Evolutionary conservation across 2,888 invertebrate genomes (phyloP).

Genomic region (Callosobruchus maculatus): DNA sequence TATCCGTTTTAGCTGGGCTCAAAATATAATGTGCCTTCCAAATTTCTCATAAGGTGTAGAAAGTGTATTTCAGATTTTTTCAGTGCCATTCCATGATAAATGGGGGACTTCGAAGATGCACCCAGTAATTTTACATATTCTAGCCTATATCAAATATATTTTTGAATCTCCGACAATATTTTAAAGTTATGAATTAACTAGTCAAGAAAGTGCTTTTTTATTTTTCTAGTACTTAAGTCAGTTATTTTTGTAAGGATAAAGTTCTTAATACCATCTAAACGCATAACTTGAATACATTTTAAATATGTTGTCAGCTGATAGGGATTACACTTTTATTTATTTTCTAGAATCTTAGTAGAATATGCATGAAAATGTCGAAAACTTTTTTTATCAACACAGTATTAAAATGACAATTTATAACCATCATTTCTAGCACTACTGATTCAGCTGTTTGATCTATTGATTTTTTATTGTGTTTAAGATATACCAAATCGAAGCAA

Average conservation of each 20-base stretch:
- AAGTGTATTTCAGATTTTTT: neutral
- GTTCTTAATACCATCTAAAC: neutral
- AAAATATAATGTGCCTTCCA: neutral
- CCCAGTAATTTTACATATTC: neutral
- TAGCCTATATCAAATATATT: neutral
- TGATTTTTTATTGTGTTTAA: slow-evolving; percentile 5
- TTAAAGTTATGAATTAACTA: slow-evolving; percentile 17
- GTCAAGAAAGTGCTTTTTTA: slow-evolving; percentile 28
- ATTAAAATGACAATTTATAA: neutral
- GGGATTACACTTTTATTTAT: neutral
- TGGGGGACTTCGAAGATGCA: neutral
- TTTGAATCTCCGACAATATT: neutral
- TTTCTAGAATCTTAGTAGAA: neutral
- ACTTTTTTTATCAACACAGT: neutral
- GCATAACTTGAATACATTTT: neutral
- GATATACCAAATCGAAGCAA: neutral
- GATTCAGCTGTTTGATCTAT: slow-evolving; percentile 5
- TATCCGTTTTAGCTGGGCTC: neutral
- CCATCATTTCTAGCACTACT: neutral
- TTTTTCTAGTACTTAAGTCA: slow-evolving; percentile 17
- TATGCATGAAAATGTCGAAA: neutral
- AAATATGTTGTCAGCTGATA: neutral
- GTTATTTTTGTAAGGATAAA: neutral
- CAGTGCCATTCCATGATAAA: slow-evolving; percentile 9
- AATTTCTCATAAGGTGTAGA: neutral